These are phyloP conservation scores for Apotomis capreana DNA, from an alignment of 2,888 invertebrate species.

Conservation along the genomic window DNA sequence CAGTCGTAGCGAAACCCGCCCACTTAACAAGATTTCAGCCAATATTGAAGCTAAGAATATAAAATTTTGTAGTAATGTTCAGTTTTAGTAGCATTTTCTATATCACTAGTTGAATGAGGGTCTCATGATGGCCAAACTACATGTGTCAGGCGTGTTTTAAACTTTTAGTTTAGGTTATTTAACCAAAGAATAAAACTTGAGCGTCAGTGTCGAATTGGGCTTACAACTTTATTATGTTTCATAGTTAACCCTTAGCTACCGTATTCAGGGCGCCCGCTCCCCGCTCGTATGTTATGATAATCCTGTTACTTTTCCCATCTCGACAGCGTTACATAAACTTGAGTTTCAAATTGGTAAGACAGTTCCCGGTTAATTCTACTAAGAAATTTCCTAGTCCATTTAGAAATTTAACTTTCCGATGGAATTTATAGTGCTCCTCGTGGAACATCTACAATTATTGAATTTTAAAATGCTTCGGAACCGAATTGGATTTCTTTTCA, in stretches of 20 bases:
- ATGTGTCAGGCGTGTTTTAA: too few relatives aligned
- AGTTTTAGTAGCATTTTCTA: too few relatives aligned
- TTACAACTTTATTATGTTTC: constrained; percentile 13
- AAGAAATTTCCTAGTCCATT: constrained; percentile 38
- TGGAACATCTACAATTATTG: constrained; percentile 37
- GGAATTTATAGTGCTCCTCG: constrained; percentile 34
- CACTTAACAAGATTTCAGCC: too few relatives aligned
- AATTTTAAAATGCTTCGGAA: constrained; percentile 33
- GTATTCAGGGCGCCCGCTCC: not conserved
- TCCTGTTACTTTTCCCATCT: constrained; percentile 19
- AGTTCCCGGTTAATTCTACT: constrained; percentile 23
- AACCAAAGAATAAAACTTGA: not conserved
- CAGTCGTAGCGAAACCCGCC: too few relatives aligned
- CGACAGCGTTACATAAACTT: constrained; percentile 17
- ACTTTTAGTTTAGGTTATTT: not conserved
- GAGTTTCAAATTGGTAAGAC: constrained; percentile 24
- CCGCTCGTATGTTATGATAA: constrained; percentile 29
- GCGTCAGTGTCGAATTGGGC: constrained; percentile 6
- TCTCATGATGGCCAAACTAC: too few relatives aligned
- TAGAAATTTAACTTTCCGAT: constrained; percentile 28
- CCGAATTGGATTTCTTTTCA: constrained; percentile 37
- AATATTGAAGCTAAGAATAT: too few relatives aligned
- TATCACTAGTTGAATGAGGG: too few relatives aligned
- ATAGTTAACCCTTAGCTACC: not conserved
- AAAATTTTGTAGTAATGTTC: too few relatives aligned